Evolutionary conservation across 2,888 invertebrate genomes (phyloP).

Genomic region (Lasioglossum calceatum): DNA sequence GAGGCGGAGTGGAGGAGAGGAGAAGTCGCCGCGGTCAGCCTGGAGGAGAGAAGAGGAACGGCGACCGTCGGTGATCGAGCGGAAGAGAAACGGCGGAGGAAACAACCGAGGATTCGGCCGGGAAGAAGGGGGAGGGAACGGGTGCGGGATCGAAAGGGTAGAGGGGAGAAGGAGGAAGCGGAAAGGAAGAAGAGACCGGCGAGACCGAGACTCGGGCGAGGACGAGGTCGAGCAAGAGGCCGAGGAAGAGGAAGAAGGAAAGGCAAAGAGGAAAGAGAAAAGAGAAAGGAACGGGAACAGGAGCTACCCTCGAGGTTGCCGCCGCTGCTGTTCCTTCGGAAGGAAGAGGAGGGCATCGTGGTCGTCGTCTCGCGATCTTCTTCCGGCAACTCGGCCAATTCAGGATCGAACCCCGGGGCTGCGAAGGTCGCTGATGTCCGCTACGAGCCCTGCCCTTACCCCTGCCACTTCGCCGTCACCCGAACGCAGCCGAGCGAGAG

Average conservation of each 20-base stretch:
- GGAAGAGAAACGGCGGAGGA: constrained; percentile 21
- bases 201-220: constrained; percentile 23
- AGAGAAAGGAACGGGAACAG: constrained; percentile 1
- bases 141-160: constrained; percentile 5
- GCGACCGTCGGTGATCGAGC: constrained; percentile 17
- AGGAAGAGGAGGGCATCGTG: constrained; percentile 10
- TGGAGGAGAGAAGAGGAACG: constrained; percentile 33
- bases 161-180: constrained; percentile 14
- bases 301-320: not conserved
- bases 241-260: not conserved
- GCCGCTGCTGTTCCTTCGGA: not conserved
- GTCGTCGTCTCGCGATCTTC: constrained; percentile 39
- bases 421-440: constrained; percentile 81
- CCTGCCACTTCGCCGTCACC: constrained; percentile 56
- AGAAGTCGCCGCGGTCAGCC: constrained; percentile 9
- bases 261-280: constrained; percentile 16
- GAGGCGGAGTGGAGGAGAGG: not conserved
- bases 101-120: not conserved
- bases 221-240: not conserved
- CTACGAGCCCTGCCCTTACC: constrained; percentile 74
- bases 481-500: constrained; percentile 35
- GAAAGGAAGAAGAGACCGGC: not conserved
- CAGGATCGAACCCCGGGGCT: constrained; percentile 56
- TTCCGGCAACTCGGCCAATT: constrained; percentile 36
- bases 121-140: constrained; percentile 37